Evolutionary conservation across 2,888 invertebrate species (phyloP).

Genomic region (Oscheius onirici): DNA sequence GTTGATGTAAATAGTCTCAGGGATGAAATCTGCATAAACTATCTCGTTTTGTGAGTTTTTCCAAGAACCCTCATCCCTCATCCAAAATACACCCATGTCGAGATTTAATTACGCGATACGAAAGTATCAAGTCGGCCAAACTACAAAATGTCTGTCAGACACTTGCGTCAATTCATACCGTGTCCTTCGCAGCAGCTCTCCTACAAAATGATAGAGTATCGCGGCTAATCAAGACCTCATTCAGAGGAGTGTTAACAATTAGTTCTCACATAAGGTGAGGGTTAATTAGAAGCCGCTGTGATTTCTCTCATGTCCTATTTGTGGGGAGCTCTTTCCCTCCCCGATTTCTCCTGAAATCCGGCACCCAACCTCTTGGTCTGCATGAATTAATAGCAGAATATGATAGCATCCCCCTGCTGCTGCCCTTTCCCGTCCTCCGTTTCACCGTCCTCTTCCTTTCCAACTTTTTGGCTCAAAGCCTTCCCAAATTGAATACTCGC

Average conservation of each 20-base stretch:
- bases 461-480: background rate
- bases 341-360: slow-evolving; percentile 12
- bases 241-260: background rate
- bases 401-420: background rate
- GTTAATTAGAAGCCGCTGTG: background rate
- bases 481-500: background rate
- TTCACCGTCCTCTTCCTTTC: background rate
- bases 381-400: slow-evolving; percentile 25
- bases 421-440: background rate
- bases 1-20: too few relatives aligned
- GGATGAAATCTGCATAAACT: too few relatives aligned
- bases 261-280: background rate
- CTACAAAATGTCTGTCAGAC: background rate
- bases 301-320: background rate
- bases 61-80: background rate
- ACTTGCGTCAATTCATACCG: background rate
- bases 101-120: slow-evolving; percentile 3
- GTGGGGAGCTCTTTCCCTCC: background rate
- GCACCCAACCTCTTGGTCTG: slow-evolving; percentile 5
- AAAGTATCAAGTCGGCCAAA: background rate
- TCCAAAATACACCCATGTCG: background rate
- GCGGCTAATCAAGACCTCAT: background rate
- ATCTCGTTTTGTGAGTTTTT: background rate
- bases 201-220: background rate
- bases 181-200: too few relatives aligned